Conservation (phyloP, 2,888 invertebrate genomes). For the Ernsta delagoae region DNA sequence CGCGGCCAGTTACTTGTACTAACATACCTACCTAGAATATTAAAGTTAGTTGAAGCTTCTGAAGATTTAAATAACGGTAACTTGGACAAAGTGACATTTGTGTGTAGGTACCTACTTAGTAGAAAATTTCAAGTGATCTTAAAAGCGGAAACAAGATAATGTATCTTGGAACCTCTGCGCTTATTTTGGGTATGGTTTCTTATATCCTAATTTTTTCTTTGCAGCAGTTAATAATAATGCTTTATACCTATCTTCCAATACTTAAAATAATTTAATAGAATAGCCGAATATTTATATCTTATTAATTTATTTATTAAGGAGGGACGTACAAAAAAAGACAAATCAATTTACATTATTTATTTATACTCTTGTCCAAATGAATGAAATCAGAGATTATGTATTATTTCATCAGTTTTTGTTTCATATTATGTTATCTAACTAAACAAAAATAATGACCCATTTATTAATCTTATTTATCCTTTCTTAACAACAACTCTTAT, state of each 20-base stretch:
- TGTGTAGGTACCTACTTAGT: constrained; percentile 29
- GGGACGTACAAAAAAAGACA: too few species aligned
- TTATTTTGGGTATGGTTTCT: constrained; percentile 41
- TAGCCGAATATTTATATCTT: too few species aligned
- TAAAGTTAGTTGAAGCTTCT: constrained; percentile 12
- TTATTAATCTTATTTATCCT: too few species aligned
- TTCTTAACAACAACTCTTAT: too few species aligned
- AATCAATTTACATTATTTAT: too few species aligned
- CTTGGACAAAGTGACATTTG: constrained; percentile 24
- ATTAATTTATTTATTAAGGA: too few species aligned
- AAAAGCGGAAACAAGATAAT: constrained; percentile 31
- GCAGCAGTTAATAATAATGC: background rate
- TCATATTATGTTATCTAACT: too few species aligned
- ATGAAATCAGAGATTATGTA: too few species aligned
- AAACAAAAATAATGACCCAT: too few species aligned
- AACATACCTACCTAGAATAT: constrained; percentile 25
- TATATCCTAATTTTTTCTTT: background rate
- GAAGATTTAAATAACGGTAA: constrained; percentile 40
- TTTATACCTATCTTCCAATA: background rate
- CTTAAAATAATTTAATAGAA: too few species aligned
- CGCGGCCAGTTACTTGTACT: background rate
- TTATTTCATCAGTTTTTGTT: too few species aligned
- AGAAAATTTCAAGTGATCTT: constrained; percentile 19
- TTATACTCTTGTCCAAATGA: too few species aligned
- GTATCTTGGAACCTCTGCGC: constrained; percentile 35